These are phyloP conservation scores for Crypturellus tataupa DNA, from an alignment of 2,797 vertebrate species.

Conservation along the genomic window DNA sequence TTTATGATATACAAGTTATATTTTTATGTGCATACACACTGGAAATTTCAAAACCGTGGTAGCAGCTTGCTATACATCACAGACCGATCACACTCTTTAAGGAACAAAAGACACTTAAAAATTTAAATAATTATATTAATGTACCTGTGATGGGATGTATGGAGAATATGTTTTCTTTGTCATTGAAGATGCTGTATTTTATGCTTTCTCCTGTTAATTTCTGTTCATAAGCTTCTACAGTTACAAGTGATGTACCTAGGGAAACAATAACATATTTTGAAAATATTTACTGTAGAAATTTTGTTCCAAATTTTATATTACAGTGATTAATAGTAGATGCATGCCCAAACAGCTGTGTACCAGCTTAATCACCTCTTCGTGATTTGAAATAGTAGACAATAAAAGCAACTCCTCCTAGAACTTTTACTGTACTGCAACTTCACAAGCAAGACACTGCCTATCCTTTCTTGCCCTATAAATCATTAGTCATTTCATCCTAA, in stretches of 20 bases:
- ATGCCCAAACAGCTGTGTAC: background rate
- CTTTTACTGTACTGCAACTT: background rate
- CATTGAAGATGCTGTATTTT: constrained; percentile 87
- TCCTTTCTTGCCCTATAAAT: background rate
- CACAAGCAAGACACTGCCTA: background rate
- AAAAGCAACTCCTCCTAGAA: background rate
- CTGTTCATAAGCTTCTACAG: constrained; percentile 84
- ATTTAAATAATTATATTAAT: background rate
- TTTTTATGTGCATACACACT: background rate
- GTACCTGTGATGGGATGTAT: constrained; percentile 88
- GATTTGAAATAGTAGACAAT: background rate
- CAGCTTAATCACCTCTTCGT: background rate
- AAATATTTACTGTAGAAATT: background rate
- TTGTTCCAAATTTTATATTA: background rate
- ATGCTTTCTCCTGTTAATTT: constrained; percentile 76
- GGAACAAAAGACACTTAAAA: background rate
- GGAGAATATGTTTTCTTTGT: constrained; percentile 86
- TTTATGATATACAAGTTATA: background rate
- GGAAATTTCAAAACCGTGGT: background rate
- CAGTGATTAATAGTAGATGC: background rate
- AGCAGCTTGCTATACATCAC: background rate
- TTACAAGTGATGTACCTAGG: constrained; percentile 87
- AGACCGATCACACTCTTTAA: background rate
- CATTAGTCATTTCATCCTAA: background rate
- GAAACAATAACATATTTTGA: background rate